Base-by-base conservation (phyloP, 2,888 invertebrate species). In the Aromia moschata region DNA sequence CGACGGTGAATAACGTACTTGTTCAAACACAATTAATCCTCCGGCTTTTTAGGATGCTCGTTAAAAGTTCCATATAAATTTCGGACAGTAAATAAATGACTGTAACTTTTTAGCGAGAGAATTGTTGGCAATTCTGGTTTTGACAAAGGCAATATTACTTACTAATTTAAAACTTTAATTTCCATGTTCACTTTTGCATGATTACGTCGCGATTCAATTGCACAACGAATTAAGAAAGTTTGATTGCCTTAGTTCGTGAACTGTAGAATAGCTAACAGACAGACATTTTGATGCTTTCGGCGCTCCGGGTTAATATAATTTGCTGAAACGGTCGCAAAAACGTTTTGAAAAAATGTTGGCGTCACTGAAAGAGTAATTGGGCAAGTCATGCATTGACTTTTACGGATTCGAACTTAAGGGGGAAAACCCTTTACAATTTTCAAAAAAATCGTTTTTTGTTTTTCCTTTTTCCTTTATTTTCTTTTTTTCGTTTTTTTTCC, bases 171-270 rank as follows among this genome's bases (percentile, higher is more conserved):
- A 64, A 56, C 56, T 61, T 43, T 54, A 55, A 59, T 64, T 59
- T 63, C 58, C 58, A 56, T 56, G 61, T 49, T 61, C 63, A 55
- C 56, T 58, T 62, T 47, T 54, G 60, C 56, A 15, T 58, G 65
- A 65, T 65, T 65, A 61, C 63, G 38, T 45, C 31, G 47, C 46
- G 55, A 63, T 61, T 61, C 58, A 59, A 63, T 65, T 66, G 64
- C 63, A 58, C 59, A 58, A 41, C 43, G 47, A 58, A 68, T 68
- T 68, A 64, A 53, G 62, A 67, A 68, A 68, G 62, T 68, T 68
- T 65, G 66, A 68, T 68, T 68, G 65, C 60, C 59, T 60, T 33
- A 58, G 60, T 52, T 52, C 11, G 44, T 36, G 51, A 45, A 38
- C 38, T 37, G 11, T 37, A 25, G 15, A 20, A 49, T 25, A 30